Conservation (phyloP, 2,888 invertebrate genomes). For the Nomada lathburiana region DNA sequence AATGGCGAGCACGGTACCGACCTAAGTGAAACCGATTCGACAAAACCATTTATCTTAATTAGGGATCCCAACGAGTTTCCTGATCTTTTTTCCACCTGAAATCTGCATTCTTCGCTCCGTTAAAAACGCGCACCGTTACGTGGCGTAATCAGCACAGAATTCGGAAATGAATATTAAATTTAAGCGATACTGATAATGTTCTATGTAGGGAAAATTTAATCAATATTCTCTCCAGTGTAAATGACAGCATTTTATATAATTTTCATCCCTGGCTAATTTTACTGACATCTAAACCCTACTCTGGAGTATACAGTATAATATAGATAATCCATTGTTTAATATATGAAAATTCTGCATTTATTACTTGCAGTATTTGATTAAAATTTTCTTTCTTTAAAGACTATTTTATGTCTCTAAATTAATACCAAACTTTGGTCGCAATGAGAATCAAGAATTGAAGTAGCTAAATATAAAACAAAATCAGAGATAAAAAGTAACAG, state of each 20-base stretch:
- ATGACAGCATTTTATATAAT: not conserved
- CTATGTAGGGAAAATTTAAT: too few relatives aligned
- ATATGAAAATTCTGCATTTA: too few relatives aligned
- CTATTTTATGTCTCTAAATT: too few relatives aligned
- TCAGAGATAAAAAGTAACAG: too few relatives aligned
- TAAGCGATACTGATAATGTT: not conserved
- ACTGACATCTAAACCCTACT: too few relatives aligned
- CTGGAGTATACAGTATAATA: not conserved
- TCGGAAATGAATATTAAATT: not conserved
- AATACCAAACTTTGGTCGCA: too few relatives aligned
- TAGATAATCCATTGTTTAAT: not conserved
- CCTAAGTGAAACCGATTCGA: slow-evolving; percentile 50
- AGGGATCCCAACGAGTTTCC: slow-evolving; percentile 36
- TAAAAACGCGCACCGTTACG: slow-evolving; percentile 20
- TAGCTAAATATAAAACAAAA: too few relatives aligned
- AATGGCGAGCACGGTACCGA: slow-evolving; percentile 8
- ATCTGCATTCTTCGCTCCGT: slow-evolving; percentile 42
- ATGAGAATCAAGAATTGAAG: too few relatives aligned
- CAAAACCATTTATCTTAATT: slow-evolving; percentile 64
- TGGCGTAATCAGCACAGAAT: slow-evolving; percentile 5
- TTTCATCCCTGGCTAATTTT: too few relatives aligned
- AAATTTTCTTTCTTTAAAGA: not conserved
- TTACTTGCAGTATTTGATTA: not conserved
- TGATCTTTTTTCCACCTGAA: slow-evolving; percentile 28
- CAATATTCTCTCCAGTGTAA: too few relatives aligned